Base-by-base conservation (phyloP, 2,113 vertebrate species). In the Nematolebias whitei region DNA sequence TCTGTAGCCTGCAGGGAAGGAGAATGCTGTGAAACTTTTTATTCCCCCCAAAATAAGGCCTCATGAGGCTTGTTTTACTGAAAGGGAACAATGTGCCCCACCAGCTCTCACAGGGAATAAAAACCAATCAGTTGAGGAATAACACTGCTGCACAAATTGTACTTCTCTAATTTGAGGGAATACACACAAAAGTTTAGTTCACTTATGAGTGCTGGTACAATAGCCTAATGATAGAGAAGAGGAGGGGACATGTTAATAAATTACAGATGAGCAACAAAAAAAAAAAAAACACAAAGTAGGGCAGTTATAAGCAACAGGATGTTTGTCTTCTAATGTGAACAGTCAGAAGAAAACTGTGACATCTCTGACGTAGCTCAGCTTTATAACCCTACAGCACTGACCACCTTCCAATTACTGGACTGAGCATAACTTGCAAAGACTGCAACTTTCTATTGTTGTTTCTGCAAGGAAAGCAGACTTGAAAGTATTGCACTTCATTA, bases 371-470 rank as follows among this genome's bases (percentile, higher is more conserved):
- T 68, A 83, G 78, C 72, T 66, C n/a, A 11, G 68, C 44, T 53
- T 63, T 61, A 68, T 41, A 65, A 43, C 60, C 35, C 50, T 50
- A 45, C 67, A 71, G 51, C 13, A 68, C 51, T 13, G n/a, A 58
- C 69, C 55, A 53, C 57, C 76, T 74, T 71, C 71, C 71, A 87
- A 82, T 87, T 84, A 84, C 68, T 77, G 63, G 45, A 63, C 69
- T 76, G 60, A 69, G 62, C 16, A 63, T 65, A 75, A 83, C 18
- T 32, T 72, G 86, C 82, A 75, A 72, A 49, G 18, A 64, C 76
- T 85, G 80, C 82, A 71, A 47, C 3, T 85, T 83, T 74, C 48
- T 63, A 20, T 60, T 2, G 16, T 29, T n/a, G 44, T 18, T 76
- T 23, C 40, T 60, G 35, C 18, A 50, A 29, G 63, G 24, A 57